A percentile compares a stretch with the other conserved stretches of the same genome.
Conservation (phyloP, 2,797 vertebrate species). For the Percopsis omiscomaycus region DNA sequence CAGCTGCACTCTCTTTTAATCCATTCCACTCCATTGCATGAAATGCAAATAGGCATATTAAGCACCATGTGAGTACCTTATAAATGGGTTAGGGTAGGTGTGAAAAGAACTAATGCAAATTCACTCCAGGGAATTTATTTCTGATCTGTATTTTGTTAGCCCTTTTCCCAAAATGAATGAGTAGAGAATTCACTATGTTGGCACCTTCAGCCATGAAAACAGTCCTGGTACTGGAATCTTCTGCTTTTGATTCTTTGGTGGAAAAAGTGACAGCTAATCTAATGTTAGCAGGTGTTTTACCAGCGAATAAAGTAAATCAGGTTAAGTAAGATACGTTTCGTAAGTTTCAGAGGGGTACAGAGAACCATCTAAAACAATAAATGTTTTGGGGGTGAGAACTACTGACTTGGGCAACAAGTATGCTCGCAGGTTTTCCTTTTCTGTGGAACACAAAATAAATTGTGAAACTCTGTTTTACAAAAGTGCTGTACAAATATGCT, state of each 20-base stretch:
- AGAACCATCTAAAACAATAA: background rate
- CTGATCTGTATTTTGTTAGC: constrained; percentile 5
- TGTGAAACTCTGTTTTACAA: no score
- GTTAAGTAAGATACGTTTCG: background rate
- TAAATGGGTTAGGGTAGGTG: no score
- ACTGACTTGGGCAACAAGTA: no score
- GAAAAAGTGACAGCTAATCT: background rate
- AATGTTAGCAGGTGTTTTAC: constrained; percentile 2
- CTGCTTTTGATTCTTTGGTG: background rate
- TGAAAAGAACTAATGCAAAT: constrained; percentile 44
- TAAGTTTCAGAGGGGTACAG: background rate
- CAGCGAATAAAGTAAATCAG: background rate
- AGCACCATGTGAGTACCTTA: constrained; percentile 42
- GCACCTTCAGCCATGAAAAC: constrained; percentile 4
- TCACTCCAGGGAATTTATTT: constrained; percentile 33
- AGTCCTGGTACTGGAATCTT: background rate
- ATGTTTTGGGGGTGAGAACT: no score
- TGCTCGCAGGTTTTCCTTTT: no score
- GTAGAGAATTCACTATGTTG: background rate
- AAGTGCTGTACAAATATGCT: no score
- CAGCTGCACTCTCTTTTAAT: no score
- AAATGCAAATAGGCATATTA: constrained; percentile 10
- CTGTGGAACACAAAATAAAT: no score
- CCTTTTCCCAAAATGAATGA: constrained; percentile 23
- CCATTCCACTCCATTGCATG: background rate